Evolutionary conservation across 2,797 vertebrate genomes (phyloP), one percentile per base, ranked within the genome.

Genomic region (Merluccius polli): DNA sequence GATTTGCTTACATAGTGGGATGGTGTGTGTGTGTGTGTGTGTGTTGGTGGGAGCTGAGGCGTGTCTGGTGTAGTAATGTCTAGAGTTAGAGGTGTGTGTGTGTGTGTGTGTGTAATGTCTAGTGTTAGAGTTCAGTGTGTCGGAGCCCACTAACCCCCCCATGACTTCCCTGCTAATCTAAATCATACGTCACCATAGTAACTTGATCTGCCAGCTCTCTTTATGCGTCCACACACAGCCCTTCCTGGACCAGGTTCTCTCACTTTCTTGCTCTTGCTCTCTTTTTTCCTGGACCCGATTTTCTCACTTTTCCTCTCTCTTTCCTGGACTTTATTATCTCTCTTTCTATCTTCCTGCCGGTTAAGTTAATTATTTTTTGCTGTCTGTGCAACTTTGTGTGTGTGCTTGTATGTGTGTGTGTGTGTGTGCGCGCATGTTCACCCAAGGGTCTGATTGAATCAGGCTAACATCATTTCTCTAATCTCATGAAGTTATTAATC

Each of bases 401-500:
- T 79, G 72, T 31, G 21, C 24, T n/a, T 4, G 29, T 72, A 38
- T 77, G 36, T 74, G 73, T 48, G n/a, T n/a, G n/a, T n/a, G n/a
- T n/a, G 36, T 70, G 73, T 79, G 72, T 31, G 21, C 24, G 29
- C 9, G 29, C 73, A 38, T 77, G 36, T 74, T 74, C 63, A 75
- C 72, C 44, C 32, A 5, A 72, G 59, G 32, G 76, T 63, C 82
- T 83, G 82, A 92, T 86, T 88, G 70, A 79, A 90, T 91, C 85
- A 87, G 68, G 13, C 72, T 86, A 86, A 87, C 78, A 79, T 84
- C 0, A 83, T 89, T 88, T 89, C 77, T 80, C 16, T 87, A 85
- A 91, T 91, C 80, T 67, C 69, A 86, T 89, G 80, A 90, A 52
- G 75, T 74, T 75, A 86, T 85, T 81, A 29, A 18, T 75, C 70